Evolutionary conservation across 2,113 vertebrate species (phyloP), one percentile per base, ranked within the genome.

Genomic region (Climacteris rufus): DNA sequence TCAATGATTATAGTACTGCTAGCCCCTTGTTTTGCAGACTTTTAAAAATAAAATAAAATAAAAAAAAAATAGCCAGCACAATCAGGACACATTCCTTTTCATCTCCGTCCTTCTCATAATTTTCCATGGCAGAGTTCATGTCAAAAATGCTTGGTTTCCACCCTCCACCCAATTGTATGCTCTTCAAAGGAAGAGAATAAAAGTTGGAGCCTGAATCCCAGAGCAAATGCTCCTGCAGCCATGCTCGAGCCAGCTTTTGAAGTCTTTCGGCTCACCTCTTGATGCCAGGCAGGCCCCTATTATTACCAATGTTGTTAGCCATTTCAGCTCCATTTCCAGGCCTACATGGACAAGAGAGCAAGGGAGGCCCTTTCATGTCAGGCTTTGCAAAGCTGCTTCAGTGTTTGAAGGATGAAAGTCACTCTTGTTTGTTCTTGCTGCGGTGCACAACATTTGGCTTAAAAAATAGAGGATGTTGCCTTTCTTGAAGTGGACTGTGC

Each of bases 151-250:
- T 97, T 98, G 97, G 97, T 98, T 98, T 98, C 99, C 98, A 98
- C 98, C 98, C 95, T 93, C 93, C 39, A 45, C 95, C 98, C 98
- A 98, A 98, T 99, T 99, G 99, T 98, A 97, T 98, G 94, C 91
- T 98, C 98, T 99, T 99, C 99, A 99, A 99, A 99, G 99, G 98
- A 93, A 99, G 97, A 99, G 98, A 99, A 99, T 98, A 98, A 98
- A 98, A 98, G 98, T 98, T 97, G 83, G 96, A 98, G 97, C 89
- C 94, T 77, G 83, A 97, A 97, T 97, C 96, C 97, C 53, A 59
- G 89, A 94, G 96, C 95, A 97, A 97, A 94, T 85, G 81, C 95
- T 96, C 93, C 96, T 85, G 88, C 91, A 96, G 96, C 96, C 96
- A 97, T 87, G 94, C 96, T 87, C 96, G 93, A 96, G 95, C 93